Evolutionary conservation across 2,113 vertebrate genomes (phyloP), one percentile per base, ranked within the genome.

Genomic region (Odontophorus gujanensis): DNA sequence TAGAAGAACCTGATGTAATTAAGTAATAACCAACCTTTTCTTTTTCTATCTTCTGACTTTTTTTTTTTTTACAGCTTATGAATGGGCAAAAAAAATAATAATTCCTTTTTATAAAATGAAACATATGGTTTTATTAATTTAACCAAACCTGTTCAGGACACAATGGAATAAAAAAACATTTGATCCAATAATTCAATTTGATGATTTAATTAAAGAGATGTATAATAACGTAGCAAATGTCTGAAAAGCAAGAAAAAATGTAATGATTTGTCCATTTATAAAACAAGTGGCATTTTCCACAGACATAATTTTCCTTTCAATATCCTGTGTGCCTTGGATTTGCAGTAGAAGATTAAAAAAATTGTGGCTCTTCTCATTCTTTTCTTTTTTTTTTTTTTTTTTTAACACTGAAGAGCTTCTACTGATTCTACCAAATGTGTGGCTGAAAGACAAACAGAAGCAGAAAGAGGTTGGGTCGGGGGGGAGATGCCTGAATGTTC

Each of bases 91-190:
- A 94, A 96, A 85, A 87, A 55, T 85, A 92, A 71, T 7, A 25
- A 5, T 16, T 89, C 11, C 57, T 83, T 93, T 87, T 96, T 87
- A 87, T 87, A 94, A 95, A 93, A 97, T 94, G 76, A 96, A 96
- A 96, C 96, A 97, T 96, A 95, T 80, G 92, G 84, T 96, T 98
- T 97, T 97, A 97, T 97, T 97, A 97, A 98, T 97, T 97, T 97
- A 97, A 97, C 43, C 17, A 97, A 97, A 97, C 92, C 90, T 95
- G 94, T 85, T 96, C 92, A 95, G 85, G 92, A 91, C 96, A 87
- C 97, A 97, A 95, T 85, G 93, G 96, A 97, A 96, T 95, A 92
- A 91, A 96, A 79, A 95, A 90, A 47, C 74, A 93, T 77, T 96
- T 97, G 75, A 97, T 97, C 80, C 92, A 94, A 95, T 97, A 93